Base-by-base conservation (phyloP, 2,797 vertebrate genomes). In the Aythya fuligula region DNA sequence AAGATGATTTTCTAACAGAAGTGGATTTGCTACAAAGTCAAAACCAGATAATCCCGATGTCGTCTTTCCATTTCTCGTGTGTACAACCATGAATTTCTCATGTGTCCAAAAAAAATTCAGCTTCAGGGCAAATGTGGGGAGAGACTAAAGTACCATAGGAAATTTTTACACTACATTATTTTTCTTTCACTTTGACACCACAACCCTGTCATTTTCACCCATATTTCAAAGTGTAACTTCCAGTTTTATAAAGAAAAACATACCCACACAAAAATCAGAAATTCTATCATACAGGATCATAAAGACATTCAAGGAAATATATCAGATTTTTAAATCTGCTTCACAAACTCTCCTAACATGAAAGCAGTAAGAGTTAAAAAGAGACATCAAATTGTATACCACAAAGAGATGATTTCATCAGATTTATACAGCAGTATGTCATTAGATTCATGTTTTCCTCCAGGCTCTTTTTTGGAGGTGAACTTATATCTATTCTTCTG, bases 1-100 rank as follows among this genome's bases (percentile, higher is more conserved):
- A 81, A 85, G n/a, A 91, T 16, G 58, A 77, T 92, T 82, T 69
- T 81, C 22, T 49, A 69, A n/a, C 19, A 49, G 30, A 90, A 71
- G 1, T 56, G 2, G 67, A 22, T 75, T 80, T 69, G 39, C 41
- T 28, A 69, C 34, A 27, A 70, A 76, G 27, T 74, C 60, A 79
- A 67, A 65, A 56, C 25, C 2, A 38, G 25, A 80, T 65, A 65
- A 65, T 65, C 21, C 80, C 36, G 12, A 32, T 66, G 43, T 8
- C 12, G 57, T 72, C 25, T 93, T 70, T 57, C 21, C 17, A 6
- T 11, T 81, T 66, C 66, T 87, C 28, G 4, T 6, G 2, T n/a
- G 24, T 27, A 71, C 22, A 75, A 34, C 75, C 12, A 65, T 27
- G 1, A 81, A 25, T 82, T 95, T 77, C 67, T 88, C 9, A 38